A percentile compares a stretch with the other conserved stretches of the same genome.
Evolutionary conservation across 2,113 vertebrate species (phyloP).

Genomic region (Calyptomena viridis): DNA sequence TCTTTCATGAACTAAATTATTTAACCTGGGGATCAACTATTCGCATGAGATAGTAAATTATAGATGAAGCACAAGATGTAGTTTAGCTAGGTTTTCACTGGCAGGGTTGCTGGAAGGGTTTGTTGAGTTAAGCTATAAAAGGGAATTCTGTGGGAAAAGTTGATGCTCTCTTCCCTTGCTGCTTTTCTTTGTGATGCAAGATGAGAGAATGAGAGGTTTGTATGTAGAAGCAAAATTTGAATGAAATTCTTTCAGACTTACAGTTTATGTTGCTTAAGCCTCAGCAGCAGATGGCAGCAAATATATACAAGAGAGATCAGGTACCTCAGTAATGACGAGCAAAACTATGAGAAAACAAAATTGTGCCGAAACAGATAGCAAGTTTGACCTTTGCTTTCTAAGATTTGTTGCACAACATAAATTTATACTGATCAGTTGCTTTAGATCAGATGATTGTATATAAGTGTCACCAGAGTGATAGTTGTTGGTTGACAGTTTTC

Average conservation of each 20-base stretch:
- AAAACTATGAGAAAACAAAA: neutral
- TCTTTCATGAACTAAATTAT: neutral
- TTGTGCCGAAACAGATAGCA: neutral
- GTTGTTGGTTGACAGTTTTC: neutral
- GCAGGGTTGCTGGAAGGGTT: neutral
- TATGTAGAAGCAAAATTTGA: neutral
- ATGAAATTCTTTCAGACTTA: neutral
- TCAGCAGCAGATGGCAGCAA: conserved; percentile 69
- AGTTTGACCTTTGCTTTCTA: neutral
- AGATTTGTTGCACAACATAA: neutral
- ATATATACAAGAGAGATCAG: neutral
- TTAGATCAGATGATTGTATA: neutral
- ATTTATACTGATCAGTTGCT: neutral
- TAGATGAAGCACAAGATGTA: neutral
- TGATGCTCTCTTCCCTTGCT: neutral
- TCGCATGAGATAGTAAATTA: neutral
- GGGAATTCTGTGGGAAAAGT: neutral
- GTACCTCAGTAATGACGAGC: neutral
- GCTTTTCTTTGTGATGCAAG: neutral
- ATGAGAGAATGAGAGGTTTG: neutral
- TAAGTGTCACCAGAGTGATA: neutral
- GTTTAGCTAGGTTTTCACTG: neutral
- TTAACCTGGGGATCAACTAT: neutral
- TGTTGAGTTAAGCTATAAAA: neutral
- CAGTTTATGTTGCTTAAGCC: neutral